Percentiles rank a stretch among this genome's conserved stretches.
These are phyloP conservation scores for Proterorhinus semilunaris DNA, from an alignment of 2,113 vertebrate species.

Conservation along the genomic window DNA sequence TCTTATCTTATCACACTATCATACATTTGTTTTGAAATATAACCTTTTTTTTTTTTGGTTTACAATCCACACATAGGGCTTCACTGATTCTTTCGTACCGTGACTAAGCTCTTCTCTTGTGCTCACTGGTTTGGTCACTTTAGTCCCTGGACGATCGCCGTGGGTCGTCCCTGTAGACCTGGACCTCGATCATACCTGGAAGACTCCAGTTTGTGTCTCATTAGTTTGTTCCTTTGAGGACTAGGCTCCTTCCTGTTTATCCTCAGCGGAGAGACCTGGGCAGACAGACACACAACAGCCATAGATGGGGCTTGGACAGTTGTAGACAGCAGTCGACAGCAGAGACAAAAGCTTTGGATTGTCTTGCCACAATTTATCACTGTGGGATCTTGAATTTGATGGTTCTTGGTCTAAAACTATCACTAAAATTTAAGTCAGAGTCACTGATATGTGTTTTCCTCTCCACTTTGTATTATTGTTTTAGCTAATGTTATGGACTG, in stretches of 20 bases:
- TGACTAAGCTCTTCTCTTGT: background rate
- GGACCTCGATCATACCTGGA: background rate
- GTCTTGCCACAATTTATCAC: background rate
- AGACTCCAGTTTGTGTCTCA: slow-evolving; percentile 25
- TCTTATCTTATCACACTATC: too few species aligned
- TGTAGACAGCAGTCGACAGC: background rate
- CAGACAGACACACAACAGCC: background rate
- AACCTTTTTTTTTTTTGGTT: too few species aligned
- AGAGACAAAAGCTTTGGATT: background rate
- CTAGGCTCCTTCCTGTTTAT: slow-evolving; percentile 10
- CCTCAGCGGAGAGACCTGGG: slow-evolving; percentile 31
- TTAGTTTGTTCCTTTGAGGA: slow-evolving; percentile 39
- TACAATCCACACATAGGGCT: background rate
- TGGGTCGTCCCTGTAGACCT: background rate
- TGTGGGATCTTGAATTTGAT: background rate
- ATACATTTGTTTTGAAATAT: background rate
- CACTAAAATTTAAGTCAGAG: background rate
- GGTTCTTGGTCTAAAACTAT: background rate
- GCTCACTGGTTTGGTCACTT: background rate
- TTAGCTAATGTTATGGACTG: too few species aligned
- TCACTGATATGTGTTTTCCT: too few species aligned
- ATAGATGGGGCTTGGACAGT: too few species aligned
- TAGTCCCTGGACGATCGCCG: background rate
- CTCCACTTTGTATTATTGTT: too few species aligned
- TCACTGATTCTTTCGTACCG: background rate